Evolutionary conservation across 2,888 invertebrate genomes (phyloP).

Genomic region (Oscheius sp.): DNA sequence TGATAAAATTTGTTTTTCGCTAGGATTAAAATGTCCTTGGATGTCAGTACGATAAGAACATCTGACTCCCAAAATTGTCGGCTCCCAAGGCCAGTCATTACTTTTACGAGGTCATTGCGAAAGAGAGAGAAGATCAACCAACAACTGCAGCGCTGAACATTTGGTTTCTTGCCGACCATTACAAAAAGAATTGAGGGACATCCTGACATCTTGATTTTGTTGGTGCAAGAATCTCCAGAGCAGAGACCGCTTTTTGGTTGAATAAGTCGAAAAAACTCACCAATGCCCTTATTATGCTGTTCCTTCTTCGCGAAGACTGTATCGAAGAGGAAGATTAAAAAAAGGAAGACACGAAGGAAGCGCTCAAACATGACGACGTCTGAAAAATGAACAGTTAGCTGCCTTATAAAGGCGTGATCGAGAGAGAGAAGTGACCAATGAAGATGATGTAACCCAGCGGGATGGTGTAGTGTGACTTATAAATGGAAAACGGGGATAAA

Average conservation of each 20-base stretch:
- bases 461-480: too few relatives aligned
- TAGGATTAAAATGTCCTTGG: neutral
- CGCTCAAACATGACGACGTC: slow-evolving; percentile 47
- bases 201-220: too few relatives aligned
- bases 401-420: too few relatives aligned
- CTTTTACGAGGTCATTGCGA: slow-evolving; percentile 13
- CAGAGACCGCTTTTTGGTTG: neutral
- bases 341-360: slow-evolving; percentile 49
- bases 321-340: slow-evolving; percentile 50
- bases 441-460: too few relatives aligned
- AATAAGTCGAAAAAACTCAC: slow-evolving; percentile 23
- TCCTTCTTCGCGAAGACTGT: slow-evolving; percentile 47
- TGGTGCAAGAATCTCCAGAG: neutral
- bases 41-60: neutral
- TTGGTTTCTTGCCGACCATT: neutral
- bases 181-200: too few relatives aligned
- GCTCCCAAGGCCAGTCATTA: neutral
- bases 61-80: neutral
- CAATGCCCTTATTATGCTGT: slow-evolving; percentile 52
- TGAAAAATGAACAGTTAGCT: neutral
- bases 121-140: neutral
- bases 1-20: neutral
- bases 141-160: too few relatives aligned
- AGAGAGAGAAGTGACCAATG: too few relatives aligned
- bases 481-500: too few relatives aligned